Conservation (phyloP, 2,888 invertebrate genomes). For the Torymus tubicola region DNA sequence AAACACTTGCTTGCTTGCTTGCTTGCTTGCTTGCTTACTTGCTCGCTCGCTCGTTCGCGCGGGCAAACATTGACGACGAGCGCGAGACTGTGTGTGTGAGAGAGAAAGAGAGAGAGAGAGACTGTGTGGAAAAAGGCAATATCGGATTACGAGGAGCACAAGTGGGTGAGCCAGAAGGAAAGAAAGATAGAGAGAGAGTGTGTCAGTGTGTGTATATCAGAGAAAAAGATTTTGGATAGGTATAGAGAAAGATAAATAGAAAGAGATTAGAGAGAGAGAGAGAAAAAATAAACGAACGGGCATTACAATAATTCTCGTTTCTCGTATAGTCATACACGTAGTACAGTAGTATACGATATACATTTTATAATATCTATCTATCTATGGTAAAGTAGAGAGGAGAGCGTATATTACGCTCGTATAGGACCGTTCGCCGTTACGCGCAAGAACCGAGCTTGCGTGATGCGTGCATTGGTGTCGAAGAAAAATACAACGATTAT, state of each 20-base stretch:
- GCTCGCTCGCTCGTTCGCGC: too few species aligned
- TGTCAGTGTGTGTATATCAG: background rate
- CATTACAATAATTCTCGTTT: slow-evolving; percentile 42
- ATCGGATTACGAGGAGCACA: slow-evolving; percentile 44
- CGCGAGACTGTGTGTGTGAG: too few species aligned
- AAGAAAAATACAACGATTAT: slow-evolving; percentile 38
- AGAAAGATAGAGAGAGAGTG: slow-evolving; percentile 1
- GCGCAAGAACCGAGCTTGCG: background rate
- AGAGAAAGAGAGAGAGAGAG: too few species aligned
- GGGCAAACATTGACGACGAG: slow-evolving; percentile 26
- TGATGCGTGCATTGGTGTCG: background rate
- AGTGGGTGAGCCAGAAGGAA: slow-evolving; percentile 9
- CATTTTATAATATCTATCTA: background rate
- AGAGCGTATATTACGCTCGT: background rate
- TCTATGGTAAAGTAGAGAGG: background rate
- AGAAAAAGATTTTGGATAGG: too few species aligned
- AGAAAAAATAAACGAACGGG: slow-evolving; percentile 31
- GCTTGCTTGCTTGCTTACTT: too few species aligned
- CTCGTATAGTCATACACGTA: slow-evolving; percentile 8
- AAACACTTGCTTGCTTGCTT: background rate
- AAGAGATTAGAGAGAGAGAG: slow-evolving; percentile 17
- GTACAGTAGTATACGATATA: background rate
- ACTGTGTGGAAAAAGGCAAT: slow-evolving; percentile 42
- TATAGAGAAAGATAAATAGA: background rate
- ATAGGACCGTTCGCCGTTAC: slow-evolving; percentile 24